phyloP scores from a whole-genome alignment of 1,140 invertebrate species.

The Papilio machaon region DNA sequence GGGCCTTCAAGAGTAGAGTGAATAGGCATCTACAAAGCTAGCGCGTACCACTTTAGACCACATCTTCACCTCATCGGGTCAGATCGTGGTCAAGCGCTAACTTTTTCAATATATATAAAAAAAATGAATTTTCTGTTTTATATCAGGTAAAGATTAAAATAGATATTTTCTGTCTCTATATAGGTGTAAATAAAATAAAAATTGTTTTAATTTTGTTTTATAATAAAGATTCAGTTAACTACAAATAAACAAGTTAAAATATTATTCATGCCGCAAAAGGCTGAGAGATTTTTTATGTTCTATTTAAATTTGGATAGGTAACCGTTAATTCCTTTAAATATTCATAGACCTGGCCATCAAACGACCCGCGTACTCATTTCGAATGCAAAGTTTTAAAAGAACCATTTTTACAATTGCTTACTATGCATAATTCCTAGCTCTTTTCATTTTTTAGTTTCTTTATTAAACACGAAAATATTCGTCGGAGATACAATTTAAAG shows the following conservation, averaged over 20 bases:
- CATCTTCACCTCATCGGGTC: too few relatives aligned
- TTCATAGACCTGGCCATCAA: constrained; percentile 18
- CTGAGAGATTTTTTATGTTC: neutral
- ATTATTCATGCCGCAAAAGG: constrained; percentile 2
- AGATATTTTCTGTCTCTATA: neutral
- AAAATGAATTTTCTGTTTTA: too few relatives aligned
- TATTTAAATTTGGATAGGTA: constrained; percentile 23
- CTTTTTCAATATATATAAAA: too few relatives aligned
- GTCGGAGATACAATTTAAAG: too few relatives aligned
- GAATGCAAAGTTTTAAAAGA: constrained; percentile 21
- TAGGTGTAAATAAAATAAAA: neutral
- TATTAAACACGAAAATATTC: neutral
- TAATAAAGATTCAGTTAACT: neutral
- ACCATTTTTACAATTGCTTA: constrained; percentile 21
- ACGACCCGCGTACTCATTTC: constrained; percentile 14
- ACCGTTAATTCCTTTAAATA: constrained; percentile 25
- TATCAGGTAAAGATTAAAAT: neutral
- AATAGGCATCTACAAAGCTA: too few relatives aligned
- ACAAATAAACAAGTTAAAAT: neutral
- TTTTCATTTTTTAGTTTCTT: neutral
- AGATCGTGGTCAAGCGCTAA: too few relatives aligned
- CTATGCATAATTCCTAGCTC: neutral
- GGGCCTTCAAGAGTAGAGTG: too few relatives aligned
- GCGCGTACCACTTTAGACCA: too few relatives aligned
- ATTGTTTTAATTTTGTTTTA: neutral